Percentiles rank a stretch among this genome's conserved stretches.
These are phyloP conservation scores for Planiliza haematocheilus DNA, from an alignment of 2,113 vertebrate species.

Conservation along the genomic window DNA sequence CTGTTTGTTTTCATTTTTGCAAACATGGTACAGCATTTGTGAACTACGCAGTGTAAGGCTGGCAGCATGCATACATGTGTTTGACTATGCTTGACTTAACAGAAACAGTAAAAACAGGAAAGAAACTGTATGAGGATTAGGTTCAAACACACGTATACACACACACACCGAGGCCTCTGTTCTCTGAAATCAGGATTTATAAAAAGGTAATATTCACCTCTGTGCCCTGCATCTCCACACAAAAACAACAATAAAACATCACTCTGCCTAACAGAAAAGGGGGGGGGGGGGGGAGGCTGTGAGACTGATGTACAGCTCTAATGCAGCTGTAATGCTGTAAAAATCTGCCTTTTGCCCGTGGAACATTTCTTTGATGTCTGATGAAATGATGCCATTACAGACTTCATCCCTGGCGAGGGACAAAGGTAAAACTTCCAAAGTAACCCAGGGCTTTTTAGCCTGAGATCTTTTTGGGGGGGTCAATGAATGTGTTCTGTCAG, in stretches of 20 bases:
- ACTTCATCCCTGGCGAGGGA: constrained; percentile 24
- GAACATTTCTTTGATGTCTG: constrained; percentile 28
- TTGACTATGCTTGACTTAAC: too few species aligned
- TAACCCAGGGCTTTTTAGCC: constrained; percentile 1
- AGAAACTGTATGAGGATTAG: not conserved
- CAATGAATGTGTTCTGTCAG: constrained; percentile 8
- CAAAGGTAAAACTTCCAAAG: constrained; percentile 28
- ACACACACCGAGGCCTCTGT: constrained; percentile 10
- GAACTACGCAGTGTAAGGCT: too few species aligned
- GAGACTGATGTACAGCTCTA: constrained; percentile 50
- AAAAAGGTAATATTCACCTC: constrained; percentile 50
- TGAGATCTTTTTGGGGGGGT: constrained; percentile 1
- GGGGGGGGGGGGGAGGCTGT: constrained; percentile 16
- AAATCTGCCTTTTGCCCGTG: constrained; percentile 38
- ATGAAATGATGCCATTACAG: constrained; percentile 44
- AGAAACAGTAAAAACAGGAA: too few species aligned
- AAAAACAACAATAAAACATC: too few species aligned
- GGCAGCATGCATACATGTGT: too few species aligned
- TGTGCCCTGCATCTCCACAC: too few species aligned
- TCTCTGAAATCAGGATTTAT: constrained; percentile 51
- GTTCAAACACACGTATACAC: not conserved
- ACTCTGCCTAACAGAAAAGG: constrained; percentile 29
- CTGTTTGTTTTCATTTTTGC: too few species aligned
- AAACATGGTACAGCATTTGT: too few species aligned
- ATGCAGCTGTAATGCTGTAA: constrained; percentile 43